Evolutionary conservation across 2,113 vertebrate species (phyloP).

Genomic region (Ellobius talpinus): DNA sequence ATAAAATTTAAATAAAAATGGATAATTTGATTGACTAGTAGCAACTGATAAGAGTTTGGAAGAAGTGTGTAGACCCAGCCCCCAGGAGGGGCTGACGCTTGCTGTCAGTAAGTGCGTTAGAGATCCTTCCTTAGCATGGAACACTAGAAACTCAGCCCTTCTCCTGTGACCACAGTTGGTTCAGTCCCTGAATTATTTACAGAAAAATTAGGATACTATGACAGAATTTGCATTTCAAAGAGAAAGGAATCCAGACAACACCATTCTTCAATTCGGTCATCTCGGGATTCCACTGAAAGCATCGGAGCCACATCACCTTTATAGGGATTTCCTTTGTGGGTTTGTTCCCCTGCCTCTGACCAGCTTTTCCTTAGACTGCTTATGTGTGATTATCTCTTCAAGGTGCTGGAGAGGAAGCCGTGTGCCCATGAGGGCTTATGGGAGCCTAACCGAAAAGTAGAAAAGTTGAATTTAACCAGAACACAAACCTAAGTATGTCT

Average conservation of each 20-base stretch:
- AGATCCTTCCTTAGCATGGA: conserved; percentile 64
- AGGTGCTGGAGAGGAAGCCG: not conserved
- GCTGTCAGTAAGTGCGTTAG: not conserved
- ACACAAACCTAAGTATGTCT: conserved; percentile 22
- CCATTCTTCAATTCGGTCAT: conserved; percentile 30
- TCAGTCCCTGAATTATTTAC: conserved; percentile 85
- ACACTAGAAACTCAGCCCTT: conserved; percentile 62
- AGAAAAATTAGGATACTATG: conserved; percentile 78
- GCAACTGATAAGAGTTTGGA: not conserved
- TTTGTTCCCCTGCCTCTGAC: not conserved
- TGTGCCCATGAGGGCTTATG: not conserved
- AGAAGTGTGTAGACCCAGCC: not conserved
- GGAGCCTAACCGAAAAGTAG: not conserved
- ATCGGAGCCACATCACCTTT: not conserved
- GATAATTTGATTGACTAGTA: not conserved
- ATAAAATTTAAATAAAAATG: conserved; percentile 56
- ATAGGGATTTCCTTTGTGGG: conserved; percentile 30
- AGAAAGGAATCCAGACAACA: conserved; percentile 67
- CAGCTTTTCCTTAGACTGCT: not conserved
- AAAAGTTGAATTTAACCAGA: conserved; percentile 35
- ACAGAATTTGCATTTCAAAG: conserved; percentile 82
- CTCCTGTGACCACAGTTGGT: conserved; percentile 12
- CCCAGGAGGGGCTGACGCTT: not conserved
- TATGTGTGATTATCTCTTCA: not conserved
- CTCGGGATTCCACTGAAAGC: conserved; percentile 37